A percentile compares a stretch with the other conserved stretches of the same genome.
These are phyloP conservation scores for Megamerina dolium DNA, from an alignment of 2,888 invertebrate species.

Conservation along the genomic window DNA sequence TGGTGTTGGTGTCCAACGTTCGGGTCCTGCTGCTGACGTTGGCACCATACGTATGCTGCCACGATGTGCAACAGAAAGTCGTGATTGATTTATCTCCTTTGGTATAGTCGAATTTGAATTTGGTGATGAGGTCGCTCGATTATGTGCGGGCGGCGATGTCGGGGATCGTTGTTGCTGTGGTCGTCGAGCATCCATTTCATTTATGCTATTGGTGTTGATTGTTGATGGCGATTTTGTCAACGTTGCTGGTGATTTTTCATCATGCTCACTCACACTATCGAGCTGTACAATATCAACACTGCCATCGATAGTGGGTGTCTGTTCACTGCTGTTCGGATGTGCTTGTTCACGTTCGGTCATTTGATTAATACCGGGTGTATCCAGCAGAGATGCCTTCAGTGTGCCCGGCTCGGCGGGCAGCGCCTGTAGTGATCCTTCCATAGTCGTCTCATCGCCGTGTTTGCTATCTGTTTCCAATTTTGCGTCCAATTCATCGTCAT, in stretches of 20 bases:
- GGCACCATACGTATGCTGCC: conserved; percentile 58
- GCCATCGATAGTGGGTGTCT: conserved; percentile 27
- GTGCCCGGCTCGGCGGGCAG: conserved; percentile 88
- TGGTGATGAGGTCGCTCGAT: background rate
- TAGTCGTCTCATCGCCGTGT: conserved; percentile 44
- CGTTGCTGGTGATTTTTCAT: conserved; percentile 21
- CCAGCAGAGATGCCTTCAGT: conserved; percentile 80
- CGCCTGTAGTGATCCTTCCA: conserved; percentile 80
- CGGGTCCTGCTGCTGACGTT: conserved; percentile 29
- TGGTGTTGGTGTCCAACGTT: conserved; percentile 78
- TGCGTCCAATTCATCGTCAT: conserved; percentile 31
- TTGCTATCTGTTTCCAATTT: conserved; percentile 29
- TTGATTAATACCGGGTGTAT: conserved; percentile 78
- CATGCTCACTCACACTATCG: conserved; percentile 22
- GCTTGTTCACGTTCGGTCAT: conserved; percentile 96
- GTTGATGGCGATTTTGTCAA: conserved; percentile 20
- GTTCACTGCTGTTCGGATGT: conserved; percentile 56
- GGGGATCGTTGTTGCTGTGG: conserved; percentile 3
- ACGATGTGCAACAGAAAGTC: conserved; percentile 51
- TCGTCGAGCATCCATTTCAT: conserved; percentile 9
- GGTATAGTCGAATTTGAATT: conserved; percentile 14
- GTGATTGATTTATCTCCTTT: conserved; percentile 28
- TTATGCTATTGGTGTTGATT: conserved; percentile 16
- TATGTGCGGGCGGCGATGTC: background rate
- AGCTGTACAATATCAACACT: conserved; percentile 29